A percentile compares a stretch with the other conserved stretches of the same genome.
These are phyloP conservation scores for Thysanoteuthis rhombus DNA, from an alignment of 2,888 invertebrate genomes.

Conservation along the genomic window DNA sequence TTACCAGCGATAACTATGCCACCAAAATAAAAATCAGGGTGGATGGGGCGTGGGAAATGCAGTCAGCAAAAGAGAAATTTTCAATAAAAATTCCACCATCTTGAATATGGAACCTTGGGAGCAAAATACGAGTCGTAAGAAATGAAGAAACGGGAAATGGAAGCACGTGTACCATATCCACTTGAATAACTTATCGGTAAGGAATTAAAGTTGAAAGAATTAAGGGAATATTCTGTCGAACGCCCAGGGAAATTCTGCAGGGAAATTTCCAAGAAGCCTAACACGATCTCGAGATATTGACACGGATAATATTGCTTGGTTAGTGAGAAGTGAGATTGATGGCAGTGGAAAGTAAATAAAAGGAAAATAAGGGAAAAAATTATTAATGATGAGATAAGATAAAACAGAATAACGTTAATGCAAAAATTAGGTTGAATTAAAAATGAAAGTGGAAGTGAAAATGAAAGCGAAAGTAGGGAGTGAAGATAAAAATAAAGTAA, in stretches of 20 bases:
- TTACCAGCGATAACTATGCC: not conserved
- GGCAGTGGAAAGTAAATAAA: not conserved
- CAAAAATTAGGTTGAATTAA: not conserved
- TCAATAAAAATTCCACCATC: not conserved
- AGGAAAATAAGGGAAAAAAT: not conserved
- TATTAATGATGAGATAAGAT: not conserved
- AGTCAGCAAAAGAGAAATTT: not conserved
- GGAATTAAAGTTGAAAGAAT: not conserved
- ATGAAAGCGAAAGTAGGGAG: not conserved
- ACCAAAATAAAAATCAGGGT: not conserved
- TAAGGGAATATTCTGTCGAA: not conserved
- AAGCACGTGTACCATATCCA: not conserved
- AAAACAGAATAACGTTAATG: not conserved
- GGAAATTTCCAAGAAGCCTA: not conserved
- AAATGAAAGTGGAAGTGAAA: not conserved
- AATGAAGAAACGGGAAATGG: not conserved
- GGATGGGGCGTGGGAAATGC: not conserved
- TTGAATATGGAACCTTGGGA: not conserved
- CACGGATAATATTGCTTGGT: not conserved
- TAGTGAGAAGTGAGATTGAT: not conserved
- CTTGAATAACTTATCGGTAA: not conserved
- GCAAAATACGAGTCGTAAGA: not conserved
- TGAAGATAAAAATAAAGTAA: not conserved
- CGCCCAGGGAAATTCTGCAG: not conserved
- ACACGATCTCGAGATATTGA: not conserved